Base-by-base conservation (phyloP, 2,888 invertebrate species). In the Catocala sponsa region DNA sequence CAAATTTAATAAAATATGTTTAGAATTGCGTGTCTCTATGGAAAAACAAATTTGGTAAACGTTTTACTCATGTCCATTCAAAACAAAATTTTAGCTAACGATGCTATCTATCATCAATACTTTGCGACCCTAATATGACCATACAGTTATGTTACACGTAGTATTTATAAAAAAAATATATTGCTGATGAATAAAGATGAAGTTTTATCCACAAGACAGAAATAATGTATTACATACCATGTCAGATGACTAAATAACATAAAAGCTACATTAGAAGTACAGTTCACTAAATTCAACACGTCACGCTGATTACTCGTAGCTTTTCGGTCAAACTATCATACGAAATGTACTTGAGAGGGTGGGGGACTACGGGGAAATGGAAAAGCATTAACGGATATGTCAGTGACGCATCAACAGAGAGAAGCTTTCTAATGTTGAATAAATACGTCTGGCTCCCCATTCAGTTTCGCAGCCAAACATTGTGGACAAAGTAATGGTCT, bases 381-480 rank as follows among this genome's bases (percentile, higher is more conserved):
- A 91, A 94, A 94, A 92, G 93, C 94, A 94, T 95, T 94, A 94
- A 90, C 94, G 93, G 92, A 94, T 93, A 89, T 92, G 93, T 93
- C 94, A 94, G 91, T 85, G 89, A 85, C 91, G 91, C 91, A 90
- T 92, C 92, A 92, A 86, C 88, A 88, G 86, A 87, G 91, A 93
- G 91, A 91, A 89, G 89, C 90, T 89, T 88, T 91, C 92, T 89
- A 90, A 91, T 91, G 90, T 88, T 92, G 91, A 91, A 91, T 92
- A 93, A 93, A 92, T 92, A 92, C 88, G 87, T 87, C 89, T 83
- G 86, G 88, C 87, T 85, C 86, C 85, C 88, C 80, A 82, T 80
- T 81, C 74, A 69, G 81, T 78, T 77, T 80, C 82, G 76, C 80
- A 76, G 77, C 65, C 72, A 74, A 71, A 74, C 78, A 79, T 80